A percentile compares a stretch with the other conserved stretches of the same genome.
These are phyloP conservation scores for Fragum sueziense DNA, from an alignment of 2,888 invertebrate genomes.

Conservation along the genomic window DNA sequence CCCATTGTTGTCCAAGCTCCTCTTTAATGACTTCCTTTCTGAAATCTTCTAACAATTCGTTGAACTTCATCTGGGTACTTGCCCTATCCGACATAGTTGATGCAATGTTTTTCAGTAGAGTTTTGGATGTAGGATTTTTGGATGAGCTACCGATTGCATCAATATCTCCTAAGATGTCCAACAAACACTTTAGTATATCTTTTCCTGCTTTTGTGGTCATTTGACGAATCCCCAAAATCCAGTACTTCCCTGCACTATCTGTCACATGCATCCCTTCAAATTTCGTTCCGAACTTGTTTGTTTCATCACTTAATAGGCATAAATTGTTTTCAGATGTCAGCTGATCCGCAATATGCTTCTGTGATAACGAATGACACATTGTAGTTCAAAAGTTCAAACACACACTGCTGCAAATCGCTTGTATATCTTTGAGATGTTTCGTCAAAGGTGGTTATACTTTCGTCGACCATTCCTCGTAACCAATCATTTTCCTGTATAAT, in stretches of 20 bases:
- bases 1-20: conserved; percentile 23
- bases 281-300: conserved; percentile 33
- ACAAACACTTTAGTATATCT: conserved; percentile 13
- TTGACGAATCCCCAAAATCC: conserved; percentile 27
- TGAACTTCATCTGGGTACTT: conserved; percentile 29
- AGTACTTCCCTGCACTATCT: conserved; percentile 27
- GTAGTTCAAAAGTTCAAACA: conserved; percentile 24
- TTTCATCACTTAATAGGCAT: conserved; percentile 46
- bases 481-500: not conserved
- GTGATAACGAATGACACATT: conserved; percentile 22
- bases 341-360: conserved; percentile 38
- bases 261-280: conserved; percentile 40
- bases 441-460: conserved; percentile 12
- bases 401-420: conserved; percentile 36
- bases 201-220: conserved; percentile 23
- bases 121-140: conserved; percentile 11
- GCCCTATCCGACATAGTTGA: conserved; percentile 28
- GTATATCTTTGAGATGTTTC: conserved; percentile 25
- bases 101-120: conserved; percentile 28
- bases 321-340: conserved; percentile 16
- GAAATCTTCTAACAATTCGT: conserved; percentile 35
- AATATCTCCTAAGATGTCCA: conserved; percentile 30
- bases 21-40: conserved; percentile 21
- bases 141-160: not conserved
- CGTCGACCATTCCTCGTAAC: conserved; percentile 13